Conservation (phyloP, 2,797 vertebrate genomes). For the Bryconaethiops microstoma region DNA sequence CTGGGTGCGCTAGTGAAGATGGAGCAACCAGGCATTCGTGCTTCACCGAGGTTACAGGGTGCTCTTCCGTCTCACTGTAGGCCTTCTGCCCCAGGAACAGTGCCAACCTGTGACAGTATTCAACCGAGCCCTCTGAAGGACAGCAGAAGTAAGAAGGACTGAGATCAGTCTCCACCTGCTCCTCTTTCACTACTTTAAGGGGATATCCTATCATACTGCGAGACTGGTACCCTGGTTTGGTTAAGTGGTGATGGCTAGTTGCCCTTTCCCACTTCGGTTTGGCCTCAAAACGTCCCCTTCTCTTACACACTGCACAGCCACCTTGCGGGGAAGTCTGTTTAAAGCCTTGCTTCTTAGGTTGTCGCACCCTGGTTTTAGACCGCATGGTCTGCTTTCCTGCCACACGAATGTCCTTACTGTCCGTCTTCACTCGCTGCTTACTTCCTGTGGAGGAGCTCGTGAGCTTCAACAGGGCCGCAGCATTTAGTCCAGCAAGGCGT, state of each 20-base stretch:
- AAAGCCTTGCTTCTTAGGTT: conserved; percentile 51
- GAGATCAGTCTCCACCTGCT: conserved; percentile 78
- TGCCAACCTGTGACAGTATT: conserved; percentile 89
- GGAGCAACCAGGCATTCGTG: conserved; percentile 86
- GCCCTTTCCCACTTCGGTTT: conserved; percentile 73
- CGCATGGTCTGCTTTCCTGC: conserved; percentile 26
- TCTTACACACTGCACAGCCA: conserved; percentile 41
- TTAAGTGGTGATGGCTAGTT: conserved; percentile 66
- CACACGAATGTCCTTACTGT: conserved; percentile 61
- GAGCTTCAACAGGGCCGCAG: conserved; percentile 92
- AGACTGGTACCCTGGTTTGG: conserved; percentile 77
- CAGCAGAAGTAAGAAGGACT: conserved; percentile 81
- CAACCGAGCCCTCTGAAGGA: conserved; percentile 79
- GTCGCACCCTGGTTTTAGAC: conserved; percentile 59
- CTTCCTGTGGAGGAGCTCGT: conserved; percentile 81
- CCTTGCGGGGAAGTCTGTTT: conserved; percentile 29
- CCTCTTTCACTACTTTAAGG: conserved; percentile 80
- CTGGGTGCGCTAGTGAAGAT: conserved; percentile 79
- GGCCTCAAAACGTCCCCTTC: conserved; percentile 66
- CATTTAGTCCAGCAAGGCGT: conserved; percentile 93
- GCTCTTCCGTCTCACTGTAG: conserved; percentile 85
- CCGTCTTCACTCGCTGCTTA: conserved; percentile 73
- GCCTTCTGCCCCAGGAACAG: conserved; percentile 90
- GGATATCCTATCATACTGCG: conserved; percentile 77
- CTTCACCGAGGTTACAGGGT: conserved; percentile 83